Conservation (phyloP, 30 jellyfish, hydroid and myxozoan species). For the Pelagia noctiluca region DNA sequence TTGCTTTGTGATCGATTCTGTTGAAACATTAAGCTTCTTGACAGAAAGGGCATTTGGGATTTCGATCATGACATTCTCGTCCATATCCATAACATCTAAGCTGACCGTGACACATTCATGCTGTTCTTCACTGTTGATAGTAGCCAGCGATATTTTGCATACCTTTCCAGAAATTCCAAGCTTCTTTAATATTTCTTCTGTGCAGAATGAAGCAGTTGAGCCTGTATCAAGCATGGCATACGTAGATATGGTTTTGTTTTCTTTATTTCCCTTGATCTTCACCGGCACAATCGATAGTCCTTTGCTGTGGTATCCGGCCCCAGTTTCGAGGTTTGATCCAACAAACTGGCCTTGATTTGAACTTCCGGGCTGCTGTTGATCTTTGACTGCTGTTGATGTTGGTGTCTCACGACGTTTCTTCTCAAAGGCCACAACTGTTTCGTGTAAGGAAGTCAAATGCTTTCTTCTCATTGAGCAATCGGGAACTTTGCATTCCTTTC, state of each 20-base stretch:
- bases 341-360: constrained; percentile 47
- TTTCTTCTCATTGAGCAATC: constrained; percentile 36
- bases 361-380: background rate
- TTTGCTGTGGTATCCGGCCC: constrained; percentile 56
- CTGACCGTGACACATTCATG: constrained; percentile 37
- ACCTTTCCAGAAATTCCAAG: constrained; percentile 45
- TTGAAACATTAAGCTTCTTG: constrained; percentile 13
- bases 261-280: constrained; percentile 21
- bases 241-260: constrained; percentile 8
- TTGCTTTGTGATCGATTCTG: constrained; percentile 50
- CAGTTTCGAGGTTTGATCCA: constrained; percentile 35
- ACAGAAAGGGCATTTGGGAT: constrained; percentile 47
- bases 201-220: constrained; percentile 62
- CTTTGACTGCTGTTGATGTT: constrained; percentile 24
- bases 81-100: constrained; percentile 49
- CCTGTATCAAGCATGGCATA: constrained; percentile 65
- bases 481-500: constrained; percentile 52
- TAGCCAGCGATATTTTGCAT: constrained; percentile 45
- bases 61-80: constrained; percentile 36
- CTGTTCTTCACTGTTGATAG: constrained; percentile 44
- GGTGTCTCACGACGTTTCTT: constrained; percentile 32
- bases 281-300: constrained; percentile 44
- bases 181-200: constrained; percentile 30
- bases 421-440: constrained; percentile 50
- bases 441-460: constrained; percentile 59